A percentile compares a stretch with the other conserved stretches of the same genome.
Evolutionary conservation across 2,797 vertebrate genomes (phyloP).

Genomic region (Hippocampus kuda): DNA sequence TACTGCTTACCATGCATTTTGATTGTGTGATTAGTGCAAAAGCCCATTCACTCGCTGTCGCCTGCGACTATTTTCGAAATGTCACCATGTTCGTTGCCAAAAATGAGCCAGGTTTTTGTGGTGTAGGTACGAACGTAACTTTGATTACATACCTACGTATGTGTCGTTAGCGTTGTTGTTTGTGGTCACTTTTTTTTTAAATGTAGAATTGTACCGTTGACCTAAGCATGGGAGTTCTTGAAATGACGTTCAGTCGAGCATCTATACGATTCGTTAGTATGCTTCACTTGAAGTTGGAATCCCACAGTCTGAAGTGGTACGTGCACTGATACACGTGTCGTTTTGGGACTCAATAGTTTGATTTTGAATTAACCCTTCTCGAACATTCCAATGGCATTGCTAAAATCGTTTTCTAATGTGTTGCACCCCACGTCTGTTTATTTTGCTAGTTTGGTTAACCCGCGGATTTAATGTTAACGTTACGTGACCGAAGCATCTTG

Average conservation of each 20-base stretch:
- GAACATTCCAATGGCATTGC: neutral
- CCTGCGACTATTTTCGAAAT: constrained; percentile 68
- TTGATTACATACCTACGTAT: neutral
- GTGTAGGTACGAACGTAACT: neutral
- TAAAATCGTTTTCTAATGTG: neutral
- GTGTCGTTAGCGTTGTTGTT: neutral
- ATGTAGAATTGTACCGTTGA: neutral
- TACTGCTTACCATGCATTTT: constrained; percentile 58
- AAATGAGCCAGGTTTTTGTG: neutral
- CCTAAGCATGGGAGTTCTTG: too few relatives aligned
- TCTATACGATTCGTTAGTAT: neutral
- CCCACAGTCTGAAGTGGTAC: neutral
- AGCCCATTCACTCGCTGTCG: constrained; percentile 49
- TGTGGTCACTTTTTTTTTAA: neutral
- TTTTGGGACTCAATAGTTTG: neutral
- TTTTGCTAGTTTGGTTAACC: too few relatives aligned
- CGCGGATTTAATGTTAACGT: too few relatives aligned
- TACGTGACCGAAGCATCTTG: too few relatives aligned
- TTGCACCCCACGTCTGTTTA: too few relatives aligned
- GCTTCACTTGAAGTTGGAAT: neutral
- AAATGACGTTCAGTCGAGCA: too few relatives aligned
- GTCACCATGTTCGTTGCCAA: constrained; percentile 29
- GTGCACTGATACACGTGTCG: neutral
- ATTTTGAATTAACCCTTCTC: neutral
- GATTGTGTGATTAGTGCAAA: constrained; percentile 49